phyloP scores from a whole-genome alignment of 2,113 vertebrate species.

The Thermophis baileyi region DNA sequence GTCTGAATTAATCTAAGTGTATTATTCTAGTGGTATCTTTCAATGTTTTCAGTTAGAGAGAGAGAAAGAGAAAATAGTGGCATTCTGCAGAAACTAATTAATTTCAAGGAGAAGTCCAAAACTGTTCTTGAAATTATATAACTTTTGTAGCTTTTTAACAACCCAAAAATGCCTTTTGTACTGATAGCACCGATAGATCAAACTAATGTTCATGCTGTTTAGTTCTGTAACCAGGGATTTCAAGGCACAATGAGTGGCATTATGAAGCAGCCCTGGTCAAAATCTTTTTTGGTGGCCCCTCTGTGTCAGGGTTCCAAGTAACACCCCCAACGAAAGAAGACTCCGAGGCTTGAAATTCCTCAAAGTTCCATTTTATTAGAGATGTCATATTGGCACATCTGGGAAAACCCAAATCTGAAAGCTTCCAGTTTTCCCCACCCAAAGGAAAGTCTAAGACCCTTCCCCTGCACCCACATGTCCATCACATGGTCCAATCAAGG shows the following conservation, averaged over 20 bases:
- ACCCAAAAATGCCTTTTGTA: not conserved
- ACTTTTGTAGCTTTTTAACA: slow-evolving; percentile 16
- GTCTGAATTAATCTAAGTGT: slow-evolving; percentile 38
- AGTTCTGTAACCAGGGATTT: not conserved
- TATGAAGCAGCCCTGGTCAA: not conserved
- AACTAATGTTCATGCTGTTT: not conserved
- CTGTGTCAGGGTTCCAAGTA: too few species aligned
- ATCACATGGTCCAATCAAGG: too few species aligned
- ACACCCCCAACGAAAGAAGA: too few species aligned
- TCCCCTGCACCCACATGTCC: too few species aligned
- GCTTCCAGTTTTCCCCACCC: too few species aligned
- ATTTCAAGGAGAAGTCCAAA: slow-evolving; percentile 13
- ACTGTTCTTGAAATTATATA: slow-evolving; percentile 4
- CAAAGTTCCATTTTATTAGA: too few species aligned
- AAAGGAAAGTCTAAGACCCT: too few species aligned
- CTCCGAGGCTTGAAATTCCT: too few species aligned
- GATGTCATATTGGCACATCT: too few species aligned
- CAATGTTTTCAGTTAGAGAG: slow-evolving; percentile 45
- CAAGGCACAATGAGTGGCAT: not conserved
- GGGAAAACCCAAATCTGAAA: too few species aligned
- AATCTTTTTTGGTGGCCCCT: not conserved
- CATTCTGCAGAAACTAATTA: slow-evolving; percentile 11
- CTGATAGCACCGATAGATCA: not conserved
- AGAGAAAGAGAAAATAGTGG: slow-evolving; percentile 24
- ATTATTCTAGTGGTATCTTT: slow-evolving; percentile 30